A percentile compares a stretch with the other conserved stretches of the same genome.
Conservation (phyloP, 2,797 vertebrate genomes). For the Periophthalmus magnuspinnatus region DNA sequence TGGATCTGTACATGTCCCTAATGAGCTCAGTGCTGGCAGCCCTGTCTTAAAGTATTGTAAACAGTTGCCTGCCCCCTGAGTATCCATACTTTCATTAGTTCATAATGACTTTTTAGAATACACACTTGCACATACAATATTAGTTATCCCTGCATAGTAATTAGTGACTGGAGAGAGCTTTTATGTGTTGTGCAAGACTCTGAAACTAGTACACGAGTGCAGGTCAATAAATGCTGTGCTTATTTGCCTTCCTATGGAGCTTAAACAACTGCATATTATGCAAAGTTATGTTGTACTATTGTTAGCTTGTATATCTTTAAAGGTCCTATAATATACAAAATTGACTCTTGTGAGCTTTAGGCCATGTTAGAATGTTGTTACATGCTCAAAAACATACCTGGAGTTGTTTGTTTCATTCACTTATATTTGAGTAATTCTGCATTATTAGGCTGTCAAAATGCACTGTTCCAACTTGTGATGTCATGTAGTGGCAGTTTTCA, state of each 20-base stretch:
- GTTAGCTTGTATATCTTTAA: no score
- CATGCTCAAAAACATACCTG: no score
- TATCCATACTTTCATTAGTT: conserved; percentile 64
- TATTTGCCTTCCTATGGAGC: neutral
- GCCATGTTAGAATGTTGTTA: no score
- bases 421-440: no score
- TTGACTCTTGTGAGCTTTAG: no score
- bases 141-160: conserved; percentile 53
- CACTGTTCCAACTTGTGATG: no score
- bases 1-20: conserved; percentile 50
- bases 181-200: conserved; percentile 6
- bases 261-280: neutral
- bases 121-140: conserved; percentile 55
- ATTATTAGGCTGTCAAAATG: no score
- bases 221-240: conserved; percentile 12
- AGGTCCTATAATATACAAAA: no score
- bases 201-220: conserved; percentile 4
- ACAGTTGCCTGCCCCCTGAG: conserved; percentile 49
- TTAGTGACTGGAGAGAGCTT: conserved; percentile 35
- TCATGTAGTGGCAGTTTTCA: no score
- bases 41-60: conserved; percentile 48
- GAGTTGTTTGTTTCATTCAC: no score
- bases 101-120: conserved; percentile 67
- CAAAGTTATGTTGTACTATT: no score
- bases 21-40: conserved; percentile 26